A percentile compares a stretch with the other conserved stretches of the same genome.
Conservation (phyloP, 2,113 vertebrate species). For the Hippocampus barbouri region DNA sequence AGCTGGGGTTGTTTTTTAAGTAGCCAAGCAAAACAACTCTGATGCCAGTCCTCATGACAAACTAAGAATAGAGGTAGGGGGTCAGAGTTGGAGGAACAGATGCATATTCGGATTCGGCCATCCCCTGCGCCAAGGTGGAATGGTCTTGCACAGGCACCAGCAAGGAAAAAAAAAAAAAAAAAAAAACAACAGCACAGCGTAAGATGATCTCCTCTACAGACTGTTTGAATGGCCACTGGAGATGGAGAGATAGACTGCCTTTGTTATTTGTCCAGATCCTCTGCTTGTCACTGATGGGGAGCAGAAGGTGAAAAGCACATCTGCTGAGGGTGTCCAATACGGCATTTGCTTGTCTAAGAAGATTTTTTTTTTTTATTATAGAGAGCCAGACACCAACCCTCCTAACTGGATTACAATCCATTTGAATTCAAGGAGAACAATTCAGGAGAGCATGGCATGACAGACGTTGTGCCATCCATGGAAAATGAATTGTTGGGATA, state of each 20-base stretch:
- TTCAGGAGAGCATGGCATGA: slow-evolving; percentile 23
- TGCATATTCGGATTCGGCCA: not conserved
- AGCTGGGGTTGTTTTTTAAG: slow-evolving; percentile 36
- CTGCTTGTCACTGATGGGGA: slow-evolving; percentile 4
- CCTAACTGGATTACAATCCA: slow-evolving; percentile 30
- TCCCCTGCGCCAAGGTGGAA: not conserved
- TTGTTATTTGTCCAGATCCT: slow-evolving; percentile 29
- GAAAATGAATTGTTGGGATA: slow-evolving; percentile 18
- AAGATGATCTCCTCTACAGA: slow-evolving; percentile 31
- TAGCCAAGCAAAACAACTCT: slow-evolving; percentile 32
- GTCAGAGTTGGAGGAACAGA: not conserved
- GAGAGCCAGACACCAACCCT: slow-evolving; percentile 16
- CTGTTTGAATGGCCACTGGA: slow-evolving; percentile 45
- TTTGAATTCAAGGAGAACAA: slow-evolving; percentile 15
- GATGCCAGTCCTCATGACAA: slow-evolving; percentile 35
- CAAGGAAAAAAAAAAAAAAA: not conserved
- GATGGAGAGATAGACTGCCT: slow-evolving; percentile 45
- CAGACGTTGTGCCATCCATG: slow-evolving; percentile 22
- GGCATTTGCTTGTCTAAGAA: not conserved
- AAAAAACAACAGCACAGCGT: not conserved
- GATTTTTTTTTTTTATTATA: not conserved
- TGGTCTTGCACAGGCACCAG: slow-evolving; percentile 1
- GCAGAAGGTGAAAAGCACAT: slow-evolving; percentile 1
- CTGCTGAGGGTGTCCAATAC: not conserved
- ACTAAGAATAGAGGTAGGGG: slow-evolving; percentile 37